phyloP scores from a whole-genome alignment of 2,797 vertebrate species.

The Strix occidentalis region DNA sequence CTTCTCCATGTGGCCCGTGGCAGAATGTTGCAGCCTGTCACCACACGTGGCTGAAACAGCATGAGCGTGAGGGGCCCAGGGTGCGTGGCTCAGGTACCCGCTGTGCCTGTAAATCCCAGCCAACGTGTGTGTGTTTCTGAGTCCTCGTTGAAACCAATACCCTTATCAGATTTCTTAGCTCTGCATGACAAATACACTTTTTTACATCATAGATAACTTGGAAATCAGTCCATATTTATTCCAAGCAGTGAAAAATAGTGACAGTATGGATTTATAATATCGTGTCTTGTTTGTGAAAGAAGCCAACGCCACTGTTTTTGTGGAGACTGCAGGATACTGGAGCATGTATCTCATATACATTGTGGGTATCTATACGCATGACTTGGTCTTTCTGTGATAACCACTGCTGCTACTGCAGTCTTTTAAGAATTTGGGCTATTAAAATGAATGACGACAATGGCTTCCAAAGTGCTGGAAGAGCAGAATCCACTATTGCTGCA shows the following conservation, averaged over 20 bases:
- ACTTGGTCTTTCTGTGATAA: not conserved
- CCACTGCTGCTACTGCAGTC: not conserved
- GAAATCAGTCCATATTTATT: not conserved
- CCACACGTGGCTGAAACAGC: not conserved
- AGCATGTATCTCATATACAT: not conserved
- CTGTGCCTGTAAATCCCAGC: not conserved
- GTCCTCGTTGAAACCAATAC: not conserved
- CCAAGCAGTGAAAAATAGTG: not conserved
- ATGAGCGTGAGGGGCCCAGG: fast-evolving
- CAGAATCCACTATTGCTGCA: not conserved
- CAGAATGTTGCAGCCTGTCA: not conserved
- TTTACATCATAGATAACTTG: not conserved
- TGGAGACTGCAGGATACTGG: not conserved
- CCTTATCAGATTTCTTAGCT: not conserved
- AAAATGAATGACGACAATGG: not conserved
- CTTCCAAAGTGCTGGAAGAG: not conserved
- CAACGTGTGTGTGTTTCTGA: not conserved
- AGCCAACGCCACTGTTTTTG: not conserved
- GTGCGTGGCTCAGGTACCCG: not conserved
- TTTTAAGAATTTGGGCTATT: conserved; percentile 22
- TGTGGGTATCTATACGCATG: not conserved
- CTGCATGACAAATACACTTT: not conserved
- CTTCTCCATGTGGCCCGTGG: fast-evolving
- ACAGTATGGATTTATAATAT: not conserved
- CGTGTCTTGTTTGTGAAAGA: not conserved